Base-by-base conservation (phyloP, 2,888 invertebrate species). In the Perizoma flavofasciatum region DNA sequence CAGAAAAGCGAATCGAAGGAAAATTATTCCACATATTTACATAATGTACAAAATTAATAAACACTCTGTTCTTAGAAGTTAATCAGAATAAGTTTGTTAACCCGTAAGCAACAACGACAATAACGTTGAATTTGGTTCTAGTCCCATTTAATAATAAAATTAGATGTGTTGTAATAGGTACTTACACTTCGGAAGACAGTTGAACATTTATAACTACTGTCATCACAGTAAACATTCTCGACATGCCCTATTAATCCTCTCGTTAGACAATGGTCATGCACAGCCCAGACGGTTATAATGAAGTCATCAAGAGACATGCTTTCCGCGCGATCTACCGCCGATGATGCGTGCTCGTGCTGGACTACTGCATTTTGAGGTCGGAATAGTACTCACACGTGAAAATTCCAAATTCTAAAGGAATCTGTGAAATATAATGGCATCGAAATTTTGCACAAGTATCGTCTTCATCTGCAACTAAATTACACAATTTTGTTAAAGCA, bases 251-350 rank as follows among this genome's bases (percentile, higher is more conserved):
- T 55, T 68, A 66, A 68, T 50, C 61, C 48, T 63, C 46, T 61
- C 66, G 67, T 70, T 68, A 69, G 70, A 67, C 67, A 66, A 66
- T 69, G 70, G 65, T 65, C 71, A 64, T 67, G 66, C 63, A 57
- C 46, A 63, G 58, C 61, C 59, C 49, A 44, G 43, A 47, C 59
- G 55, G 58, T 60, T 68, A 70, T 66, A 80, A 81, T 78, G 79
- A 79, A 78, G 76, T 74, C 74, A 83, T 81, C 78, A 78, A 69
- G 71, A 75, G 72, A 72, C 68, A 74, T 72, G 70, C 68, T 82
- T 84, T 83, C 81, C 82, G 79, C 78, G 73, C 77, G 76, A 81
- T 80, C 80, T 73, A 69, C 69, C 66, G 67, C 72, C 75, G 78
- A 74, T 76, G 79, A 73, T 75, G 77, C 82, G 75, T 78, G 68